Base-by-base conservation (phyloP, 2,888 invertebrate genomes). In the Campopleginae sp. region DNA sequence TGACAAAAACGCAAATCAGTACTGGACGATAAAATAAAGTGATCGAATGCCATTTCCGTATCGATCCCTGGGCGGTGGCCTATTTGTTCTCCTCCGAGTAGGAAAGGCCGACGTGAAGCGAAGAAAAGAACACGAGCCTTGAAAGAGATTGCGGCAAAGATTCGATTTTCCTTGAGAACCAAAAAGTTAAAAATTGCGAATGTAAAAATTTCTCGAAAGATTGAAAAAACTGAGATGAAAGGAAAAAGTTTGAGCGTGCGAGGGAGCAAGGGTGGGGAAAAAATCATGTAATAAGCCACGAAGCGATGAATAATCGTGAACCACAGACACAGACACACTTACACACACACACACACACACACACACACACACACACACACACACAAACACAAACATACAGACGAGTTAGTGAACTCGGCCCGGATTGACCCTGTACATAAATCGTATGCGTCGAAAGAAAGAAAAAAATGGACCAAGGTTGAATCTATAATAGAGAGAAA, bases 61-160 rank as follows among this genome's bases (percentile, higher is more conserved):
- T 90, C 91, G 89, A 91, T 87, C 88, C 89, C 90, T 91, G 90
- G 89, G 90, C 90, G 89, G 91, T 91, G 92, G 91, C 91, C 90
- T 90, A 89, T 90, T 89, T 86, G 87, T 79, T 66, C 76, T 12
- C 51, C 51, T 86, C 86, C 80, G 76, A 72, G 78, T 82, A 83
- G 71, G 74, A 80, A 80, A 74, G 17, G 70, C 33, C 46, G 23
- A 80, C 66, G 38, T 27, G 61, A 7, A 75, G n/a, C 44, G 61
- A 72, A 58, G 68, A 71, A 68, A 68, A 78, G 33, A 31, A 75
- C 44, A 51, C 46, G 70, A 5, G 27, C 19, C 19, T 46, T 54
- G 42, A 54, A 51, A 31, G 46, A 75, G n/a, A n/a, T 61, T 44
- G n/a, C n/a, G 44, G 44, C 17, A n/a, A 27, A 61, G 23, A 61